Conservation (phyloP, 2,113 vertebrate genomes). For the Dicaeum eximium region DNA sequence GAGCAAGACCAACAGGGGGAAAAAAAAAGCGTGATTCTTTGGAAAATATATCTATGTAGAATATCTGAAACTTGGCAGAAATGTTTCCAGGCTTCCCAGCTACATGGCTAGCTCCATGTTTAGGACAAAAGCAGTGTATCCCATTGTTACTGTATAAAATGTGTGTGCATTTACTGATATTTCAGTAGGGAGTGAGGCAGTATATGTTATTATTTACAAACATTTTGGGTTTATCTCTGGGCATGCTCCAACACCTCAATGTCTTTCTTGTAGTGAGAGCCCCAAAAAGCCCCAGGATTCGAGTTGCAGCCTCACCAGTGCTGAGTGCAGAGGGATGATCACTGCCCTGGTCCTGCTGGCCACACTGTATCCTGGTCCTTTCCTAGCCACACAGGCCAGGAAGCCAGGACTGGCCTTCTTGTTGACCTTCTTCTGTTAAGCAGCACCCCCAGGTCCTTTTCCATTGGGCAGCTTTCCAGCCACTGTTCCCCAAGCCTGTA, state of each 20-base stretch:
- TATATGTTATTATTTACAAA: neutral
- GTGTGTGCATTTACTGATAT: neutral
- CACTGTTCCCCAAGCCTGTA: neutral
- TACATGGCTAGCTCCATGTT: neutral
- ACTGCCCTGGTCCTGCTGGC: neutral
- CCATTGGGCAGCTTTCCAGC: neutral
- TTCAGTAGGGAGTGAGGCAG: neutral
- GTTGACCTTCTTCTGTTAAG: neutral
- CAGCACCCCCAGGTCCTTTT: neutral
- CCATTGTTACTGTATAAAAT: neutral
- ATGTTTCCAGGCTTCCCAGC: neutral
- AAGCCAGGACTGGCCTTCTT: neutral
- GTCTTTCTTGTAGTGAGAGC: neutral
- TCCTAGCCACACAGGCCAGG: neutral
- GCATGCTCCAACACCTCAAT: neutral
- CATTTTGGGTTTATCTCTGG: neutral
- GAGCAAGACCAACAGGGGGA: fast-evolving
- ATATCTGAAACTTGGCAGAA: neutral
- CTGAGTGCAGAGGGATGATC: neutral
- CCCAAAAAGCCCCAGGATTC: neutral
- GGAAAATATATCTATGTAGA: neutral
- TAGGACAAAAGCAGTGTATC: neutral
- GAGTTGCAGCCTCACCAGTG: fast-evolving
- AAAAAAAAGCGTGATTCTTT: fast-evolving
- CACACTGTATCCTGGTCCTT: neutral